Conservation (phyloP, 2,888 invertebrate genomes). For the Belgica antarctica region DNA sequence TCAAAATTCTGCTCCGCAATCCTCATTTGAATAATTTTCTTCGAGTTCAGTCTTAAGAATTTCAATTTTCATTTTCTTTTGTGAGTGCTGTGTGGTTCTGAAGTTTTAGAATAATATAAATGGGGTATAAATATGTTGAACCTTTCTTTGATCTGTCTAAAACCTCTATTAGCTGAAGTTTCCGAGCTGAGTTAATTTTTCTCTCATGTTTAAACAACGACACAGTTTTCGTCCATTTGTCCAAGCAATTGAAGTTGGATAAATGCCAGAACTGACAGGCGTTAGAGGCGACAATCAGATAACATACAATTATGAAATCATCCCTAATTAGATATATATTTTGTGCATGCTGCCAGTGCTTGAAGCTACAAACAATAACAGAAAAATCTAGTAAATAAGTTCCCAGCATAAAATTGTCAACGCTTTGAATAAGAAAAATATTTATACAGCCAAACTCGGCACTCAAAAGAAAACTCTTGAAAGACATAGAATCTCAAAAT, state of each 20-base stretch:
- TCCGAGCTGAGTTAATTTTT: no score
- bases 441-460: not conserved
- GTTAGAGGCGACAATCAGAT: slow-evolving; percentile 40
- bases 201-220: no score
- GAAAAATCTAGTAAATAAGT: not conserved
- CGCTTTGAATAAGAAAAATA: not conserved
- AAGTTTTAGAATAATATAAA: no score
- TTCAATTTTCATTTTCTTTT: slow-evolving; percentile 33
- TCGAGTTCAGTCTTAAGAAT: slow-evolving; percentile 20
- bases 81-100: slow-evolving; percentile 30
- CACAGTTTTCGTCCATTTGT: slow-evolving; percentile 28
- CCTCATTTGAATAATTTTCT: slow-evolving; percentile 43
- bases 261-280: slow-evolving; percentile 32
- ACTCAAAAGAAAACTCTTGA: not conserved
- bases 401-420: not conserved
- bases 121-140: no score
- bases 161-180: no score
- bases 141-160: no score
- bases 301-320: slow-evolving; percentile 42
- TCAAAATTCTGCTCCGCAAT: slow-evolving; percentile 43
- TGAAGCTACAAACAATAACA: no score
- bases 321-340: slow-evolving; percentile 35
- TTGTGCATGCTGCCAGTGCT: slow-evolving; percentile 1
- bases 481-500: slow-evolving; percentile 25
- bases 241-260: slow-evolving; percentile 39